phyloP scores from a whole-genome alignment of 2,888 invertebrate genomes.

The Sthenelais limicola region DNA sequence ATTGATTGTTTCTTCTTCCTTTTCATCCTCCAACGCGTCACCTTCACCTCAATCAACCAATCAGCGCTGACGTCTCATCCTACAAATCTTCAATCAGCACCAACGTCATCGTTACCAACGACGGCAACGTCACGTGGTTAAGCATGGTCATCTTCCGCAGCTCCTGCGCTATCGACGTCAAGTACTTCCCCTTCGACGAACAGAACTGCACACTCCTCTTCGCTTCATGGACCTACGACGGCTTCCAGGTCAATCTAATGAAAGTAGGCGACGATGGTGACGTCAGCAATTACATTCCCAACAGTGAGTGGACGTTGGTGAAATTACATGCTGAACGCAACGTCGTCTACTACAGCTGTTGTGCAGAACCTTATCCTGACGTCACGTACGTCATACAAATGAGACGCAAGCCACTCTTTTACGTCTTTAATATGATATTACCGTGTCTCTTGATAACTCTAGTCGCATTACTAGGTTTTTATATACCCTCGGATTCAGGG shows the following conservation, averaged over 20 bases:
- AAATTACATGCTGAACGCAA: slow-evolving; percentile 74
- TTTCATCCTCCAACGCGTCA: too few species aligned
- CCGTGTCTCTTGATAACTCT: slow-evolving; percentile 76
- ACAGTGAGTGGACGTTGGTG: slow-evolving; percentile 87
- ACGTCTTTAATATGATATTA: slow-evolving; percentile 75
- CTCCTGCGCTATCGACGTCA: slow-evolving; percentile 75
- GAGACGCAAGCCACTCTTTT: slow-evolving; percentile 75
- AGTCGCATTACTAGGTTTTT: slow-evolving; percentile 76
- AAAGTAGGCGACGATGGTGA: slow-evolving; percentile 81
- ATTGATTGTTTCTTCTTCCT: neutral
- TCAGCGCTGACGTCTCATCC: slow-evolving; percentile 70
- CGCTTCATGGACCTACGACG: slow-evolving; percentile 76
- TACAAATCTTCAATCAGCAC: slow-evolving; percentile 73
- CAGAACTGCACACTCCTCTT: slow-evolving; percentile 76
- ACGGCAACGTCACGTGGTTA: slow-evolving; percentile 76
- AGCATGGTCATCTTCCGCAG: slow-evolving; percentile 76
- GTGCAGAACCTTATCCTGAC: slow-evolving; percentile 74
- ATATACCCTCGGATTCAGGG: slow-evolving; percentile 76
- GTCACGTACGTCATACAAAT: slow-evolving; percentile 74
- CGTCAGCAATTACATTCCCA: slow-evolving; percentile 90
- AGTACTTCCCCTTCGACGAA: slow-evolving; percentile 77
- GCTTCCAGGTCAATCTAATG: slow-evolving; percentile 70
- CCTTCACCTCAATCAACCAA: neutral
- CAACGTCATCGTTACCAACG: slow-evolving; percentile 75
- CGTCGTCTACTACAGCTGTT: slow-evolving; percentile 74